These are phyloP conservation scores for Amblyjoppa fuscipennis DNA, from an alignment of 2,888 invertebrate genomes.

Conservation along the genomic window DNA sequence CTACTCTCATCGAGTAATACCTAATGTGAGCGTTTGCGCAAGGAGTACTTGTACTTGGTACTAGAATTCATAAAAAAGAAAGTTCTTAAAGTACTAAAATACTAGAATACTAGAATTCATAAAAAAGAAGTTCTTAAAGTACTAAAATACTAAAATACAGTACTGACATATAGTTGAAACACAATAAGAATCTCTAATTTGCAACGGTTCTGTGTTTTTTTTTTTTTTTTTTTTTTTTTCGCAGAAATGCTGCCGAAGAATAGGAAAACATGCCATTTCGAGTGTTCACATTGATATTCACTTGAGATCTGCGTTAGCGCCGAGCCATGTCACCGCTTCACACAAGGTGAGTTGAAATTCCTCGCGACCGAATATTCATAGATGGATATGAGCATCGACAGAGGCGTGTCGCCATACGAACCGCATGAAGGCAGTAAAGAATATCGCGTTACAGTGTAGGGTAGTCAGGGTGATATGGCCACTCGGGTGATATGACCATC, in stretches of 20 bases:
- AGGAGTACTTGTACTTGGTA: too few species aligned
- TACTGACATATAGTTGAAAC: background rate
- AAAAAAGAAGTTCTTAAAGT: too few species aligned
- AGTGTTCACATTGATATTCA: constrained; percentile 30
- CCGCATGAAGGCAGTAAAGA: background rate
- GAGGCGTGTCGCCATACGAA: background rate
- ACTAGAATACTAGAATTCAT: too few species aligned
- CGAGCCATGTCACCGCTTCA: constrained; percentile 27
- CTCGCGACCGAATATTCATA: background rate
- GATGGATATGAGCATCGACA: background rate
- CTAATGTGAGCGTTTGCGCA: too few species aligned
- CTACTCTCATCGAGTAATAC: too few species aligned
- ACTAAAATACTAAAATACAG: too few species aligned
- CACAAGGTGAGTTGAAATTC: constrained; percentile 32
- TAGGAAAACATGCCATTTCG: constrained; percentile 49
- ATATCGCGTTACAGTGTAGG: background rate
- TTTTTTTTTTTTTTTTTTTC: background rate
- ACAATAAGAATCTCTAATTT: background rate
- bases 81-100: too few species aligned
- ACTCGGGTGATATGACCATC: too few species aligned
- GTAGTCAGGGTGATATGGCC: too few species aligned
- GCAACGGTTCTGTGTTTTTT: background rate
- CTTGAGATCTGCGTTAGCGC: constrained; percentile 22
- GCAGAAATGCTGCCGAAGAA: constrained; percentile 16
- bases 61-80: too few species aligned